Evolutionary conservation across 2,888 invertebrate genomes (phyloP), one percentile per base, ranked within the genome.

Genomic region (Eupithecia inturbata): DNA sequence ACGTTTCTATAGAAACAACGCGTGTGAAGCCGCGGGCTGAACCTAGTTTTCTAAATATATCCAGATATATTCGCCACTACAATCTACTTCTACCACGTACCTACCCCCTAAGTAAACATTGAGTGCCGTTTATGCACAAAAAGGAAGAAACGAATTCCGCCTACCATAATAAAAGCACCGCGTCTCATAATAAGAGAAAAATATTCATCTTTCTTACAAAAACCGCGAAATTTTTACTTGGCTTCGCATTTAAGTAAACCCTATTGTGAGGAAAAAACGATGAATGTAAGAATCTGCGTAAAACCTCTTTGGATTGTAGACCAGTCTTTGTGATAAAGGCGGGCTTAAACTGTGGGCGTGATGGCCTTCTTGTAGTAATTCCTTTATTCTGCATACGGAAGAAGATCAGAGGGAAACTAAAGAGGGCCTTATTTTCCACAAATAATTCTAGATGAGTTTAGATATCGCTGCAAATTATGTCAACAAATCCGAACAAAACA

Each of bases 181-280:
- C n/a, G 67, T 36, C 53, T 12, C 33, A 22, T 68, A 71, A 71
- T 68, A 57, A 71, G 57, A 31, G 31, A n/a, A 69, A 57, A 62
- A 69, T 66, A 71, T 71, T 74, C 66, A 66, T 67, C n/a, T 71
- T 69, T 69, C 66, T 60, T 75, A 75, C 69, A 39, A 67, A 63
- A 73, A 67, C 26, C 57, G 36, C 14, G 69, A 75, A 69, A 67
- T 75, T 75, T 71, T 75, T 53, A 72, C 75, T 69, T 72, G 67
- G 71, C 19, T 41, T 66, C 49, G 53, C n/a, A 16, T 31, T 62
- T 57, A 62, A 49, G 60, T 66, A 68, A 41, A 67, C 36, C 62
- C 71, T 68, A 74, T 74, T 69, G 68, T 71, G n/a, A 49, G n/a
- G 14, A 66, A 66, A 4, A 36, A 69, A 66, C 41, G 28, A 67